Base-by-base conservation (phyloP, 2,888 invertebrate species). In the Oscheius onirici region DNA sequence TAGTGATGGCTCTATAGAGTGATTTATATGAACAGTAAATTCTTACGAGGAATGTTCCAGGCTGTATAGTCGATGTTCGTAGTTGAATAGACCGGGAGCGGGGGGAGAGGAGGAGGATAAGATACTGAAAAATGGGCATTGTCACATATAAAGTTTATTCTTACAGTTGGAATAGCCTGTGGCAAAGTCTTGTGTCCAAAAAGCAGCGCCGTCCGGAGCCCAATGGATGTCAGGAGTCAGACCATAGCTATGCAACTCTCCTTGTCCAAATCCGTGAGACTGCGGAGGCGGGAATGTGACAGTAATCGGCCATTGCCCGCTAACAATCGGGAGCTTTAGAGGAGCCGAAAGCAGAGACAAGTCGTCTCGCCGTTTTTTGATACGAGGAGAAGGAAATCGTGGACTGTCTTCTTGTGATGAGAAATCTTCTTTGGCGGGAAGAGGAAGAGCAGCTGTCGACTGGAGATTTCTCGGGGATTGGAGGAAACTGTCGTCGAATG, bases 401-500 rank as follows among this genome's bases (percentile, higher is more conserved):
- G 46, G n/a, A 17, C 46, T 70, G n/a, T 11, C 63, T 5, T 61
- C 63, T 5, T 61, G 61, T 3, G 22, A 11, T 15, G 34, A 24
- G 28, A 70, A 70, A 15, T 70, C 70, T 28, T 70, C 70, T 26
- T 70, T 70, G 0, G 41, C 8, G 3, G 77, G 77, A 2, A 79
- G 57, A 34, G 79, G 79, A 15, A 79, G 67, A n/a, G 77, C 77
- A n/a, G 79, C 79, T 2, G 79, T 77, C 1, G 79, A 79, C 67
- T 80, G 80, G 0, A 80, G 61, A 69, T 78, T 80, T 13, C 78
- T 58, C 2, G 87, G 87, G 5, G 86, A 87, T 73, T 87, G 87
- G 1, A 87, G 78, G 17, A 85, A 80, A 0, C 86, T 84, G 55
- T 87, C 87, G 73, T 87, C 87, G 70, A 87, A 87, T 3, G 86